Percentiles rank a stretch among this genome's conserved stretches.
phyloP scores from a whole-genome alignment of 2,797 vertebrate species.

The Cetoscarus ocellatus region DNA sequence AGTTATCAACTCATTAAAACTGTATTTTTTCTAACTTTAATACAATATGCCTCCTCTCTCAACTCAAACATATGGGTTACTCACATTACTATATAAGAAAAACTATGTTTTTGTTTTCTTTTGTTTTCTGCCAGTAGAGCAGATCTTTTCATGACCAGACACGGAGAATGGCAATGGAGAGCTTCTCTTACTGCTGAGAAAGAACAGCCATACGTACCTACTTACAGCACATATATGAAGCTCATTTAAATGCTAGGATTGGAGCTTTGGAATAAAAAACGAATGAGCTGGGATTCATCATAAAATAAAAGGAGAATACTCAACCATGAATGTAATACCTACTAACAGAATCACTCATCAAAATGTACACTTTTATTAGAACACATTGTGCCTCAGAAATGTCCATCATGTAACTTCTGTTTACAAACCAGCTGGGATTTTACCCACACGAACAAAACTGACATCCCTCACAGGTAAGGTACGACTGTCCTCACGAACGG shows the following conservation, averaged over 20 bases:
- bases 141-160: no score
- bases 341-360: neutral
- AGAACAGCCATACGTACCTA: neutral
- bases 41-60: no score
- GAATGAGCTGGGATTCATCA: neutral
- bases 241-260: neutral
- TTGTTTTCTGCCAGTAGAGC: no score
- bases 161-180: slow-evolving; percentile 9
- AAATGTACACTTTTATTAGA: neutral
- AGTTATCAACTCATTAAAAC: no score
- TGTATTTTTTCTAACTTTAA: no score
- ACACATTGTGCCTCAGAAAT: neutral
- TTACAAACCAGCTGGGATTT: neutral
- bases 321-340: neutral
- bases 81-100: no score
- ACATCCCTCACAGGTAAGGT: neutral
- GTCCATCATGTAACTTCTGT: neutral
- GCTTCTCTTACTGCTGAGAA: slow-evolving; percentile 24
- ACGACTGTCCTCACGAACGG: neutral
- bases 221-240: neutral
- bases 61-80: no score
- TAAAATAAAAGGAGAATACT: neutral
- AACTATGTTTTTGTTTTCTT: no score
- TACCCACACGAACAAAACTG: neutral
- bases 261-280: neutral